Base-by-base conservation (phyloP, 2,113 vertebrate species). In the Neotoma lepida region DNA sequence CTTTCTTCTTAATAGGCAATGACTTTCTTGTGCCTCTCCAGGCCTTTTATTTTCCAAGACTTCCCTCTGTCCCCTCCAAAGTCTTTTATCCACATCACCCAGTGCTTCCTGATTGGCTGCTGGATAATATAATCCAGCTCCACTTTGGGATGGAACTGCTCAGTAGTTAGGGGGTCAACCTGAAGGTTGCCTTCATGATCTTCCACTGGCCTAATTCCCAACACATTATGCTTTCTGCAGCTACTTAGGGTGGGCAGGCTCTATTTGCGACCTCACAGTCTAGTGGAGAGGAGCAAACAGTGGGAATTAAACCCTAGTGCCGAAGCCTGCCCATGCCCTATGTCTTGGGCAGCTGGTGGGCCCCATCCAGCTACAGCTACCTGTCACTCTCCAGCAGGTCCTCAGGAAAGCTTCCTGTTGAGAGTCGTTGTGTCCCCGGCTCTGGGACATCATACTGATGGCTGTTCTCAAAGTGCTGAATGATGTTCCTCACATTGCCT, bases 381-480 rank as follows among this genome's bases (percentile, higher is more conserved):
- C 98, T 96, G 85, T 98, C 98, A 0, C 97, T 98, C 44, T 99
- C 99, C 98, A 99, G 98, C 93, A 98, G 93, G 58, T 99, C 99
- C 35, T 99, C 99, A 0, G 99, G 99, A 86, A 99, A 99, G 98
- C 99, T 99, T 97, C 99, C 98, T 0, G 98, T 98, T 61, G 99
- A 99, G 13, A 99, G 98, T 0, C 98, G 98, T 77, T 99, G 99
- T 0, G 96, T 87, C 86, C 98, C 98, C 0, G 97, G 93, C 2
- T 99, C 99, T 0, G 96, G 98, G 35, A 95, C 96, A 2, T 99
- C 98, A 0, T 97, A 94, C 3, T 98, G 98, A 94, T 99, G 98
- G 97, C 96, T 98, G 97, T 99, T 99, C 98, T 99, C 99, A 97
- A 99, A 99, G 98, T 99, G 99, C 98, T 99, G 99, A 82, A 99